A percentile compares a stretch with the other conserved stretches of the same genome.
phyloP scores from a whole-genome alignment of 1,140 invertebrate genomes.

The Hirudo medicinalis region DNA sequence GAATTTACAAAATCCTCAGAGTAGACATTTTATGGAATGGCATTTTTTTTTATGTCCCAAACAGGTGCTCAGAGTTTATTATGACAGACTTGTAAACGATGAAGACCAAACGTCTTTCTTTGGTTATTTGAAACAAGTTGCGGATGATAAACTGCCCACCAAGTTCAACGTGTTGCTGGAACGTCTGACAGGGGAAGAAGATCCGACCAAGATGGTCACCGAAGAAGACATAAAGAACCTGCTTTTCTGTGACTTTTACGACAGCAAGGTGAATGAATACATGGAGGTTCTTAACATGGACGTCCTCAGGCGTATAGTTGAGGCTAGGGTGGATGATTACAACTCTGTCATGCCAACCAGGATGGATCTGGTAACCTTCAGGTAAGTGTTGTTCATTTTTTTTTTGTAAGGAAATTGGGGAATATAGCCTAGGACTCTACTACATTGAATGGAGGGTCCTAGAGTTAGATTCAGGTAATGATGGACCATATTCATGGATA shows the following conservation, averaged over 20 bases:
- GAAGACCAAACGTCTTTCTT: conserved; percentile 48
- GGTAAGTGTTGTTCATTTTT: conserved; percentile 41
- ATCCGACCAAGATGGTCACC: conserved; percentile 34
- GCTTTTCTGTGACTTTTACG: conserved; percentile 85
- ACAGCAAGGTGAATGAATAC: conserved; percentile 75
- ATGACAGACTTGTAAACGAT: conserved; percentile 75
- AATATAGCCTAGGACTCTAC: no score
- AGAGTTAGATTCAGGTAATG: no score
- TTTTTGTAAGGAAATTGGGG: no score
- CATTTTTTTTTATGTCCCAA: neutral
- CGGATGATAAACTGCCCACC: conserved; percentile 6
- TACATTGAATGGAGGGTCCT: no score
- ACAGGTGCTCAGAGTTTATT: conserved; percentile 65
- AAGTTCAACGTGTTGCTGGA: conserved; percentile 11
- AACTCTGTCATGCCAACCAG: conserved; percentile 93
- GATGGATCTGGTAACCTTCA: conserved; percentile 87
- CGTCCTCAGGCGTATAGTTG: conserved; percentile 66
- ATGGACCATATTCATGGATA: no score
- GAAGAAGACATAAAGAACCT: conserved; percentile 68
- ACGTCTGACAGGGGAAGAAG: neutral
- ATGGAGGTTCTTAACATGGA: conserved; percentile 74
- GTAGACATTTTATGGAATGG: neutral
- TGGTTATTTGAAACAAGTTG: neutral
- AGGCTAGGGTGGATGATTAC: conserved; percentile 75
- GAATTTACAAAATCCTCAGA: no score